A percentile compares a stretch with the other conserved stretches of the same genome.
Evolutionary conservation across 2,113 vertebrate genomes (phyloP).

Genomic region (Eidolon helvum): DNA sequence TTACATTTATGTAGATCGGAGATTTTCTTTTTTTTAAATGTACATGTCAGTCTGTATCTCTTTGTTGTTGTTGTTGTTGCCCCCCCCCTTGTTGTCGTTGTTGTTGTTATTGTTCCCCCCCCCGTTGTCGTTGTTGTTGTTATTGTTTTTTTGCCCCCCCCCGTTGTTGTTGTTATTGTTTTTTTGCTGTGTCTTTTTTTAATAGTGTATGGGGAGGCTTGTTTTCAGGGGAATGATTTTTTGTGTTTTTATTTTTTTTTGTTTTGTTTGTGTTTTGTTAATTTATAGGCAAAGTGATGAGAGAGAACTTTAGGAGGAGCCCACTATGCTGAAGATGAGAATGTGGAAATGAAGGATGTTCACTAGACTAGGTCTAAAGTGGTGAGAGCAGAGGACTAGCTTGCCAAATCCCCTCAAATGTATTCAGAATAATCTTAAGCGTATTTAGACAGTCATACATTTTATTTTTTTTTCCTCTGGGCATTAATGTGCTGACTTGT

Average conservation of each 20-base stretch:
- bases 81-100: no score
- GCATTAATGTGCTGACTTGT: conserved; percentile 81
- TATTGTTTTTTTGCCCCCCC: no score
- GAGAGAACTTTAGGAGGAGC: not conserved
- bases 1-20: not conserved
- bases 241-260: no score
- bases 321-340: not conserved
- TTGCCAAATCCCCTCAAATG: conserved; percentile 77
- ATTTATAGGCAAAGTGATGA: not conserved
- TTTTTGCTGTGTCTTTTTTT: not conserved
- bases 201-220: not conserved
- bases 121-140: no score
- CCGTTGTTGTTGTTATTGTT: no score
- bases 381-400: conserved; percentile 65
- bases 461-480: conserved; percentile 80
- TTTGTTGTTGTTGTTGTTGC: no score
- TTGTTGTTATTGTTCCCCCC: no score
- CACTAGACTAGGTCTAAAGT: conserved; percentile 64
- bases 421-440: conserved; percentile 81
- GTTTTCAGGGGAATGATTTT: not conserved
- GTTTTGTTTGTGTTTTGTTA: not conserved
- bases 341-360: not conserved
- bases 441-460: conserved; percentile 79
- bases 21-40: not conserved
- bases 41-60: not conserved